Conservation (phyloP, 1,140 invertebrate genomes). For the Apis florea region DNA sequence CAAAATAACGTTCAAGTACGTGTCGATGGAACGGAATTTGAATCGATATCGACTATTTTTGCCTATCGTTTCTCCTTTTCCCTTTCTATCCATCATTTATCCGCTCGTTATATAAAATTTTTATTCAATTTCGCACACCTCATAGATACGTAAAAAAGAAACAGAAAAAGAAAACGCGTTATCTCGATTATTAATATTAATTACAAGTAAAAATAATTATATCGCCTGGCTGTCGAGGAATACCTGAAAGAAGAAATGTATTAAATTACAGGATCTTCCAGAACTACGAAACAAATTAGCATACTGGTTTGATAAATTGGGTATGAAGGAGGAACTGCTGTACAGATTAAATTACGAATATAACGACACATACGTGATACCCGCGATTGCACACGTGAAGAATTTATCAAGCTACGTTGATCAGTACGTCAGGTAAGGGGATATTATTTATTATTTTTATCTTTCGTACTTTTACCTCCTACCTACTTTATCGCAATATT, state of each 20-base stretch:
- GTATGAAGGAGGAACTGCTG: conserved; percentile 83
- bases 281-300: conserved; percentile 70
- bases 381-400: conserved; percentile 85
- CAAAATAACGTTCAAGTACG: conserved; percentile 74
- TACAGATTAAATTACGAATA: conserved; percentile 86
- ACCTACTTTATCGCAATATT: not conserved
- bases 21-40: not conserved
- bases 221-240: not conserved
- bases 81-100: too few relatives aligned
- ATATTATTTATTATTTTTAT: conserved; percentile 12
- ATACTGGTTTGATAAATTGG: conserved; percentile 77
- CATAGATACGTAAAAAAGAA: not conserved
- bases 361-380: conserved; percentile 83
- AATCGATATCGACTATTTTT: too few relatives aligned
- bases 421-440: conserved; percentile 81
- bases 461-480: not conserved
- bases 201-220: not conserved
- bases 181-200: not conserved
- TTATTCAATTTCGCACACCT: not conserved
- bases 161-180: not conserved
- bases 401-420: conserved; percentile 84
- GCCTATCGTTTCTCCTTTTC: too few relatives aligned
- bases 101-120: not conserved
- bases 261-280: conserved; percentile 68
- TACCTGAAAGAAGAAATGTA: not conserved